A percentile compares a stretch with the other conserved stretches of the same genome.
Conservation (phyloP, 30 jellyfish, hydroid and myxozoan species). For the Clytia hemisphaerica region DNA sequence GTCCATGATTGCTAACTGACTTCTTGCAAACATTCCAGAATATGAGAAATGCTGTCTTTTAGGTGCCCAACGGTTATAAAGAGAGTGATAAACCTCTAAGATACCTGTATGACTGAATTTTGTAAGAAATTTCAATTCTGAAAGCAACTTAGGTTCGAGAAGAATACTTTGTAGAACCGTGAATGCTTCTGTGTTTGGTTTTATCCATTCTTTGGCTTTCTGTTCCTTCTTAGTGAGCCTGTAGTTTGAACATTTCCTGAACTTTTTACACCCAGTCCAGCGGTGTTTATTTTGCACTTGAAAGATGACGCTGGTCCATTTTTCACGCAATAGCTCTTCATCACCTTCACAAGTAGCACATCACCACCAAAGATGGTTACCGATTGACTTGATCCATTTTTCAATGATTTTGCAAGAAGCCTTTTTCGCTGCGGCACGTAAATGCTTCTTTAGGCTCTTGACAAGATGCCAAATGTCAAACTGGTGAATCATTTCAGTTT, state of each 20-base stretch:
- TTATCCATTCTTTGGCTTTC: slow-evolving; percentile 17
- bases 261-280: slow-evolving; percentile 18
- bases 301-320: slow-evolving; percentile 15
- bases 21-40: slow-evolving; percentile 36
- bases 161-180: slow-evolving; percentile 20
- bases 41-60: slow-evolving; percentile 34
- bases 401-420: not conserved
- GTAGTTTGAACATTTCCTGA: slow-evolving; percentile 1
- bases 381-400: slow-evolving; percentile 27
- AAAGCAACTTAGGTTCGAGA: not conserved
- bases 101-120: slow-evolving; percentile 38
- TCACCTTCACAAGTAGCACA: slow-evolving; percentile 32
- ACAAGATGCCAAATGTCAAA: slow-evolving; percentile 34
- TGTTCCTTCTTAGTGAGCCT: not conserved
- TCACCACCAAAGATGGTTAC: slow-evolving; percentile 46
- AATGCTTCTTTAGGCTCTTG: not conserved
- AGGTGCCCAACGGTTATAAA: slow-evolving; percentile 15
- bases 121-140: slow-evolving; percentile 21
- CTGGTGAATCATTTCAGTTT: slow-evolving; percentile 10
- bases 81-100: slow-evolving; percentile 34
- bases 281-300: slow-evolving; percentile 24
- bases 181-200: slow-evolving; percentile 29
- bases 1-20: slow-evolving; percentile 34
- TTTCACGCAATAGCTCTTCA: slow-evolving; percentile 2
- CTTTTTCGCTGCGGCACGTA: slow-evolving; percentile 11